Base-by-base conservation (phyloP, 2,888 invertebrate genomes). In the Pecten maximus region DNA sequence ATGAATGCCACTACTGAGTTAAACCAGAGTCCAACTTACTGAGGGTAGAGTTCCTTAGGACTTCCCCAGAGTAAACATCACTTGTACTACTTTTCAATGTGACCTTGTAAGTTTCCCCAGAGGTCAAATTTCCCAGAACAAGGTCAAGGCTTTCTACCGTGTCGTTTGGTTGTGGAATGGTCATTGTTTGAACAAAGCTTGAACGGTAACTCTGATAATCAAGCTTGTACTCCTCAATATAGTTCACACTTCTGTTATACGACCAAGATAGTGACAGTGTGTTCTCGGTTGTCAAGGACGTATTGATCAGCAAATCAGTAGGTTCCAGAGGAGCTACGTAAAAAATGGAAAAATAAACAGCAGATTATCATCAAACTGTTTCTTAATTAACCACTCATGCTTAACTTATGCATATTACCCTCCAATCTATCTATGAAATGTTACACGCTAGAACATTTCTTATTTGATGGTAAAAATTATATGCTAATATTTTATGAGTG, bases 81-180 rank as follows among this genome's bases (percentile, higher is more conserved):
- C 89, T 87, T n/a, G 94, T 94, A 19, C 92, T 88, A 88, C 94
- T 94, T 54, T 89, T 89, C 40, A 95, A 92, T 87, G 91, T 87
- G 88, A 95, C 91, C 48, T 91, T 91, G 90, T 95, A 95, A 35
- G 93, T 93, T 88, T 93, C 94, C 16, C 95, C 95, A 87, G 95
- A 90, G 0, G 91, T 91, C 54, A 95, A 92, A 12, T 90, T 90
- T 40, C 40, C 89, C 0, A 95, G 88, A 15, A n/a, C 89, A n/a
- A 91, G 74, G 87, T 88, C 87, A 50, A 94, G 91, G 19, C 86
- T 44, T 10, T 87, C 44, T 60, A 92, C 91, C 6, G 88, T 87
- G 35, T 91, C 92, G 40, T 88, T 88, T 1, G 91, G 87, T 12
- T 91, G 91, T 86, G 92, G 92, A 54, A 94, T 92, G 28, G 88